Base-by-base conservation (phyloP, 1,140 invertebrate genomes). In the Homalodisca vitripennis region DNA sequence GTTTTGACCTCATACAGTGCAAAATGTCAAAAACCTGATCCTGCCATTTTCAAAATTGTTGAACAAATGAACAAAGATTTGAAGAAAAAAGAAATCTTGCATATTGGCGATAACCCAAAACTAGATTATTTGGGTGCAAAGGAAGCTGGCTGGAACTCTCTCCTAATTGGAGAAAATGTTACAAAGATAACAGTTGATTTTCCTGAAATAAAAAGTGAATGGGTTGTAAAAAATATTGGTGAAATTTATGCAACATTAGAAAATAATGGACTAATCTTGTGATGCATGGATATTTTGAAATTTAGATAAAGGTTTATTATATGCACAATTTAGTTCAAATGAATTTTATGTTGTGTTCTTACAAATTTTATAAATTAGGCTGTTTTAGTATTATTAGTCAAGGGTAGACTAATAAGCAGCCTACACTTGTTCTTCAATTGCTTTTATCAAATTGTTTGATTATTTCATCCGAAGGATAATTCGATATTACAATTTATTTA, bases 71-170 rank as follows among this genome's bases (percentile, higher is more conserved):
- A 76, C 79, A n/a, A 48, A 71, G 14, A 69, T 78, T 22, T 81
- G 85, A 73, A 73, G 69, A 82, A 90, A 0, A 70, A 80, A 13
- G 83, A 93, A 75, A 89, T 90, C 26, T 76, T 95, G 1, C 94
- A 97, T 78, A 84, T 97, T 66, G 94, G 94, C 2, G 91, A 97
- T 81, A 86, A 86, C 72, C 72, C 88, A 6, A 76, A 83, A 47
- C 84, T 89, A 17, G 94, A 97, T 80, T 96, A 91, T 78, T 53
- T 84, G 3, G 93, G 89, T 1, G 92, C 94, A 1, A 87, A 78
- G 72, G 81, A 83, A 47, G 84, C 86, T 26, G 89, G 90, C 1
- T 94, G 93, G 91, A 84, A 89, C 76, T 86, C 89, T n/a, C 78
- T 88, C 32, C 75, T 91, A 32, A 72, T 70, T 46, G 22, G 2